These are phyloP conservation scores for Standfussiana lucernea DNA, from an alignment of 2,888 invertebrate species.

Conservation along the genomic window DNA sequence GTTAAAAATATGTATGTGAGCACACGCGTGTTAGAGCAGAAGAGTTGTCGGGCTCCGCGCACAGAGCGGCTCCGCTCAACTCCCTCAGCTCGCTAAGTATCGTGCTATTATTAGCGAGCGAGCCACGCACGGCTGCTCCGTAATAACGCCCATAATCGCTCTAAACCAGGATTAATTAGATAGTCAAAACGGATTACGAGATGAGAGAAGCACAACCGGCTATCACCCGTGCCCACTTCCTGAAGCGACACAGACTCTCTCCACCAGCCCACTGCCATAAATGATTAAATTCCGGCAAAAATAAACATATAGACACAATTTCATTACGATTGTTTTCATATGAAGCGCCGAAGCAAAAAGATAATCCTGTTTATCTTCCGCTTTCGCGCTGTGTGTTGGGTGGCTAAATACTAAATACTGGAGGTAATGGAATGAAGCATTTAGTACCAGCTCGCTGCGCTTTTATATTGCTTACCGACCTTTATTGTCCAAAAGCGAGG, in stretches of 20 bases:
- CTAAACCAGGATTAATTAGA: conserved; percentile 20
- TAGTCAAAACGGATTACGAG: conserved; percentile 18
- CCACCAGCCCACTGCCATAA: neutral
- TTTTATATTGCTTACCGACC: neutral
- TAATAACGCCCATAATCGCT: conserved; percentile 16
- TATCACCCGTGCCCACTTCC: neutral
- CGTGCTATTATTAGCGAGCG: conserved; percentile 5
- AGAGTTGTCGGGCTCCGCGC: neutral
- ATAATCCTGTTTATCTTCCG: conserved; percentile 6
- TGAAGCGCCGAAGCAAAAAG: conserved; percentile 18
- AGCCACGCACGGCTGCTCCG: neutral
- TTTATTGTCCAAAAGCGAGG: neutral
- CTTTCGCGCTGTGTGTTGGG: neutral
- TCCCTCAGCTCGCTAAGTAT: neutral
- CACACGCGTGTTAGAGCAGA: neutral
- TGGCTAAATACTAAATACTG: conserved; percentile 21
- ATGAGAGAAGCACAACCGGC: conserved; percentile 3
- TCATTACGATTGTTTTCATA: neutral
- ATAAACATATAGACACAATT: neutral
- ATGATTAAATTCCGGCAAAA: neutral
- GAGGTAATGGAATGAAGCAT: conserved; percentile 12
- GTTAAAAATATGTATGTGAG: neutral
- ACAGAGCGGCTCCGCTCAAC: neutral
- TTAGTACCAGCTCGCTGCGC: neutral
- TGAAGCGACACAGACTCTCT: neutral